A percentile compares a stretch with the other conserved stretches of the same genome.
Conservation (phyloP, 2,888 invertebrate species). For the Nymphalis polychloros region DNA sequence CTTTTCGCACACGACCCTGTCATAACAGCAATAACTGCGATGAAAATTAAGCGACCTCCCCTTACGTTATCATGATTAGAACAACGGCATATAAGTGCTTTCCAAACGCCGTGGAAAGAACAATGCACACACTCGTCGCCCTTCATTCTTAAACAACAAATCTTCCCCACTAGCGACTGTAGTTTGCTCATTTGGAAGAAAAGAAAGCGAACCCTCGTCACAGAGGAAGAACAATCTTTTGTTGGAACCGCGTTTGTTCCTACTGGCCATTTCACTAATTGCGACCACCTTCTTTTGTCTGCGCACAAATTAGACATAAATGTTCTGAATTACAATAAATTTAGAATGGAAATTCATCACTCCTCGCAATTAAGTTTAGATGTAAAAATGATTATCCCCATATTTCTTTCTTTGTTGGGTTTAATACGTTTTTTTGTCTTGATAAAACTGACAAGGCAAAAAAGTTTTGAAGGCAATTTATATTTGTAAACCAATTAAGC, state of each 20-base stretch:
- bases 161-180: constrained; percentile 71
- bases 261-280: constrained; percentile 80
- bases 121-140: constrained; percentile 71
- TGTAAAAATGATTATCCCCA: constrained; percentile 22
- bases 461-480: no score
- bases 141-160: constrained; percentile 74
- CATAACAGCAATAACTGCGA: constrained; percentile 35
- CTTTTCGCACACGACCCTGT: constrained; percentile 25
- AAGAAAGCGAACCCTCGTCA: constrained; percentile 70
- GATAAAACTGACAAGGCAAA: neutral
- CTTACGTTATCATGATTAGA: constrained; percentile 69
- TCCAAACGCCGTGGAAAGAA: constrained; percentile 70
- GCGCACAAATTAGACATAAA: constrained; percentile 72
- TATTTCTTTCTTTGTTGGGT: constrained; percentile 14
- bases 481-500: no score
- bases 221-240: constrained; percentile 70
- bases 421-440: constrained; percentile 4
- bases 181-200: constrained; percentile 82
- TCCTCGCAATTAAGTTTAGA: constrained; percentile 40
- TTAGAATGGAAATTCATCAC: constrained; percentile 53
- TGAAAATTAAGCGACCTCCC: constrained; percentile 43
- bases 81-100: constrained; percentile 72
- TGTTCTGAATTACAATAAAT: constrained; percentile 58
- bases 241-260: constrained; percentile 76
- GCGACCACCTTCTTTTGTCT: constrained; percentile 76